Evolutionary conservation across 2,888 invertebrate species (phyloP).

Genomic region (Chymomyza fuscimana): DNA sequence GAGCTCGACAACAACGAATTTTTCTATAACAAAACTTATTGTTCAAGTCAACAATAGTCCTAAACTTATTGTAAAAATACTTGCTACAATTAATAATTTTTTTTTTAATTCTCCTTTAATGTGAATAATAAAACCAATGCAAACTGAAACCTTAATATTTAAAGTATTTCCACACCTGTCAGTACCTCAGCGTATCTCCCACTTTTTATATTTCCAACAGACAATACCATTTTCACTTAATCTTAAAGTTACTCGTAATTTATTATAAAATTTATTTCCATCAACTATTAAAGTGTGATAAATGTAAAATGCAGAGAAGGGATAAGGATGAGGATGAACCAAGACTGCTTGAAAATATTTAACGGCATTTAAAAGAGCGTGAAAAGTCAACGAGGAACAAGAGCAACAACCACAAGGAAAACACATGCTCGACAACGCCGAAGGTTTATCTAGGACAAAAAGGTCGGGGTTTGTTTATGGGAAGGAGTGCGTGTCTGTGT

Average conservation of each 20-base stretch:
- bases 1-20: too few species aligned
- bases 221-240: not conserved
- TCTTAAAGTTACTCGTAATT: not conserved
- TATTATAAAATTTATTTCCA: conserved; percentile 28
- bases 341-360: conserved; percentile 52
- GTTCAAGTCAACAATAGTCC: too few species aligned
- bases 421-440: conserved; percentile 51
- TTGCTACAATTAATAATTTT: too few species aligned
- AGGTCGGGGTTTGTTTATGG: conserved; percentile 43
- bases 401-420: conserved; percentile 40
- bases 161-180: not conserved
- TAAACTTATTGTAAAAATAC: too few species aligned
- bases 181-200: not conserved
- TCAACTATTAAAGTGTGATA: conserved; percentile 65
- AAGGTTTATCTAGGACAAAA: conserved; percentile 38
- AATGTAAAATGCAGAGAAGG: conserved; percentile 43
- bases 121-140: too few species aligned
- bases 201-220: not conserved
- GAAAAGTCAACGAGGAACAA: conserved; percentile 77
- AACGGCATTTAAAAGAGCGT: conserved; percentile 78
- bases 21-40: too few species aligned
- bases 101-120: too few species aligned
- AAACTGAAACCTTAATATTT: too few species aligned
- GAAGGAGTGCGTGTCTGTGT: conserved; percentile 38
- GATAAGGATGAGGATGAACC: conserved; percentile 18